Evolutionary conservation across 1,140 invertebrate species (phyloP).

Genomic region (Hylaeus anthracinus): DNA sequence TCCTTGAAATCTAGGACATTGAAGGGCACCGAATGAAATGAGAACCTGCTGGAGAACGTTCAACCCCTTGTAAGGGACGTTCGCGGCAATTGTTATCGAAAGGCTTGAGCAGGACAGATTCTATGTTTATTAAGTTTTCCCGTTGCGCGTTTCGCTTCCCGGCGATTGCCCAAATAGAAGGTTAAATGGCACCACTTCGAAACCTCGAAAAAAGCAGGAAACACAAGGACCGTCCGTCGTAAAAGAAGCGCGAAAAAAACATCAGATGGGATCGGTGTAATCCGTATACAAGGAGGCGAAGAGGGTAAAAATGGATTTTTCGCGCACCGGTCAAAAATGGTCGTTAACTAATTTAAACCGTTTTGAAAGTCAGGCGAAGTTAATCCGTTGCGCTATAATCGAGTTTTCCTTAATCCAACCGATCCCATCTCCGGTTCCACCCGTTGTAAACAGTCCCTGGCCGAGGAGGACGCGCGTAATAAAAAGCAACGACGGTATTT

Average conservation of each 20-base stretch:
- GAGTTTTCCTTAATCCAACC: constrained; percentile 59
- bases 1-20: no score
- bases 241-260: background rate
- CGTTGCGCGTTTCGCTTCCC: background rate
- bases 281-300: background rate
- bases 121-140: background rate
- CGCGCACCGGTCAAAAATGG: background rate
- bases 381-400: constrained; percentile 67
- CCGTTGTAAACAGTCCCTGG: constrained; percentile 6
- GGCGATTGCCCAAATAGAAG: no score
- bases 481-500: constrained; percentile 41
- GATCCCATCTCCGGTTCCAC: background rate
- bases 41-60: background rate
- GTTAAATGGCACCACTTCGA: background rate
- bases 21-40: background rate
- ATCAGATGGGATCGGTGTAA: background rate
- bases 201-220: background rate
- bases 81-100: background rate
- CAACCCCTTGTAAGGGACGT: background rate
- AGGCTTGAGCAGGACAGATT: background rate
- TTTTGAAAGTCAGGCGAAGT: constrained; percentile 62
- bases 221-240: background rate
- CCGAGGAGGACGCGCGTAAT: constrained; percentile 7
- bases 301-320: background rate
- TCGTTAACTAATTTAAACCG: constrained; percentile 64